Percentiles rank a stretch among this genome's conserved stretches.
phyloP scores from a whole-genome alignment of 92 coral and sea anemone species.

The Actinernus sp. region DNA sequence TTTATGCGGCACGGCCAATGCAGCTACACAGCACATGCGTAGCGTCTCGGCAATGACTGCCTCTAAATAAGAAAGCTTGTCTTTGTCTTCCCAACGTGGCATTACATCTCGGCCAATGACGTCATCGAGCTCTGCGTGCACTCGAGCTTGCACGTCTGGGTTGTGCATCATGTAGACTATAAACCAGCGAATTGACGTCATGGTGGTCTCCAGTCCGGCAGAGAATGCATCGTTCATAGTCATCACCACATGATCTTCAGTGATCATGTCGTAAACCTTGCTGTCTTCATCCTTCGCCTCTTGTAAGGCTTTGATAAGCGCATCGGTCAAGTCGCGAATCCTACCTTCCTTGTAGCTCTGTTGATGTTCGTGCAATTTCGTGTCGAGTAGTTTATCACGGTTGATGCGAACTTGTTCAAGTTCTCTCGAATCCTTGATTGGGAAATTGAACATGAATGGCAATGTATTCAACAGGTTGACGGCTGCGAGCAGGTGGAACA shows the following conservation, averaged over 20 bases:
- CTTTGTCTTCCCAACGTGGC: slow-evolving; percentile 51
- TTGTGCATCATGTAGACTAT: slow-evolving; percentile 30
- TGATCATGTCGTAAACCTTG: slow-evolving; percentile 18
- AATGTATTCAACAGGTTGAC: slow-evolving; percentile 62
- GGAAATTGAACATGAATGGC: slow-evolving; percentile 66
- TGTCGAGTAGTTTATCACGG: slow-evolving; percentile 70
- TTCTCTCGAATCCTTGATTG: slow-evolving; percentile 28
- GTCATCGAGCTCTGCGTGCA: slow-evolving; percentile 71
- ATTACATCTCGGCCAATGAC: slow-evolving; percentile 59
- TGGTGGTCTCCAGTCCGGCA: slow-evolving; percentile 42
- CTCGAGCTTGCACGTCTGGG: slow-evolving; percentile 62
- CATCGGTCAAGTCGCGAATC: slow-evolving; percentile 74
- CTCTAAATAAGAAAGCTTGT: slow-evolving; percentile 42
- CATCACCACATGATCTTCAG: slow-evolving; percentile 64
- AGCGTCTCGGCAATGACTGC: slow-evolving; percentile 63
- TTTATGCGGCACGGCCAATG: slow-evolving; percentile 57
- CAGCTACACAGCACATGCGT: slow-evolving; percentile 25
- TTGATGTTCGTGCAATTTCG: slow-evolving; percentile 65
- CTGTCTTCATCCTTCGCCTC: slow-evolving; percentile 47
- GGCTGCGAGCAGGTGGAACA: slow-evolving; percentile 59
- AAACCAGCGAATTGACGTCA: slow-evolving; percentile 50
- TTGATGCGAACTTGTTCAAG: slow-evolving; percentile 1
- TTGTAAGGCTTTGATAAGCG: slow-evolving; percentile 60
- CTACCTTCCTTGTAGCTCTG: slow-evolving; percentile 60
- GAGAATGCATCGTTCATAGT: slow-evolving; percentile 62